These are phyloP conservation scores for Vulpes lagopus DNA, from an alignment of 2,113 vertebrate genomes.

Conservation along the genomic window DNA sequence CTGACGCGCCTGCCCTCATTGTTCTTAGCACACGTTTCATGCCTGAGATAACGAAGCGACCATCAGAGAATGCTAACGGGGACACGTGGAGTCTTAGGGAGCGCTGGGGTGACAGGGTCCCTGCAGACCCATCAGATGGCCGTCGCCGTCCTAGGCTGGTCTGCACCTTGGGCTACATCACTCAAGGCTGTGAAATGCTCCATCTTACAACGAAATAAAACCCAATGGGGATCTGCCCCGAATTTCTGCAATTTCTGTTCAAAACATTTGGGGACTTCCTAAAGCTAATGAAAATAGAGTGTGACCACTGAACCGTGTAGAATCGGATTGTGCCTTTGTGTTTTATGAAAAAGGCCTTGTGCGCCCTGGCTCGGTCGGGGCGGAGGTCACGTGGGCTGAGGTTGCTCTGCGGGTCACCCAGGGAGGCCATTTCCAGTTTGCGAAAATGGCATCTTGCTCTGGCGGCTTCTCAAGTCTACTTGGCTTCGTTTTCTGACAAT, in stretches of 20 bases:
- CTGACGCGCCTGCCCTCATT: accelerated
- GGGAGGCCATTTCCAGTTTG: accelerated
- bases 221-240: accelerated
- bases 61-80: accelerated
- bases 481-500: not conserved
- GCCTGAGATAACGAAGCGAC: not conserved
- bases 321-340: not conserved
- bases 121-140: accelerated
- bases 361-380: accelerated
- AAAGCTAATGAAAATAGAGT: too few species aligned
- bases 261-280: not conserved
- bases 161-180: accelerated
- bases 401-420: accelerated
- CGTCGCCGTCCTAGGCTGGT: accelerated
- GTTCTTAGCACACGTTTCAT: not conserved
- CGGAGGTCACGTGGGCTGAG: accelerated
- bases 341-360: accelerated
- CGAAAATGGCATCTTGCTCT: accelerated
- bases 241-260: too few species aligned
- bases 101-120: accelerated
- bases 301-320: accelerated
- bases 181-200: accelerated
- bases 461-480: accelerated
- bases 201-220: not conserved
- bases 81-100: not conserved